phyloP scores from a whole-genome alignment of 53 echinoderm and acorn worm genomes.

The Zoroaster sp. region DNA sequence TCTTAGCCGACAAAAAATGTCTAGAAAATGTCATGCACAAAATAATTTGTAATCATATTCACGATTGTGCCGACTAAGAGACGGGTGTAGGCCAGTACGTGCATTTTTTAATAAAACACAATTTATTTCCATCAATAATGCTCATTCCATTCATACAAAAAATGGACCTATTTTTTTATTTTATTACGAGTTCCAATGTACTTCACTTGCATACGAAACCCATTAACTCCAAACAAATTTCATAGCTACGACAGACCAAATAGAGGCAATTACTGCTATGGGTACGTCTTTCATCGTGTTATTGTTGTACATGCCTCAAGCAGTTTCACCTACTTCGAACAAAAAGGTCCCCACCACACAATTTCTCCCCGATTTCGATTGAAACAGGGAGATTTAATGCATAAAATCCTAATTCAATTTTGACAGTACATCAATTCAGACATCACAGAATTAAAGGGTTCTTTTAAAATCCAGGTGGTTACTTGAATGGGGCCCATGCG shows the following conservation, averaged over 20 bases:
- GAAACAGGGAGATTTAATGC: neutral
- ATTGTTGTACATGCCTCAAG: neutral
- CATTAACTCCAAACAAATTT: neutral
- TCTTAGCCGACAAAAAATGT: no score
- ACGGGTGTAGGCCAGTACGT: no score
- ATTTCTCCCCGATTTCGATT: no score
- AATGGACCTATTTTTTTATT: neutral
- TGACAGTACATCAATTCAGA: no score
- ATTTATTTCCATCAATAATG: neutral
- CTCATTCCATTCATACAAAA: neutral
- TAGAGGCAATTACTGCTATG: neutral
- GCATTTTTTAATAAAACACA: neutral
- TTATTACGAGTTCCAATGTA: neutral
- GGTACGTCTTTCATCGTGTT: neutral
- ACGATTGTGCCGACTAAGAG: no score
- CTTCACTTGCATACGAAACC: neutral
- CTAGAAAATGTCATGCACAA: no score
- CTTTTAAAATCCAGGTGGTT: neutral
- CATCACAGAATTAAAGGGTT: neutral
- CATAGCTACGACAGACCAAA: neutral
- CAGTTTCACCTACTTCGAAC: neutral
- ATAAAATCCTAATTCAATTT: neutral
- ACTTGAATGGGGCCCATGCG: no score
- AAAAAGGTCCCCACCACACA: neutral
- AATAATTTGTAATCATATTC: no score